Evolutionary conservation across 2,888 invertebrate species (phyloP).

Genomic region (Drosophila quinaria): DNA sequence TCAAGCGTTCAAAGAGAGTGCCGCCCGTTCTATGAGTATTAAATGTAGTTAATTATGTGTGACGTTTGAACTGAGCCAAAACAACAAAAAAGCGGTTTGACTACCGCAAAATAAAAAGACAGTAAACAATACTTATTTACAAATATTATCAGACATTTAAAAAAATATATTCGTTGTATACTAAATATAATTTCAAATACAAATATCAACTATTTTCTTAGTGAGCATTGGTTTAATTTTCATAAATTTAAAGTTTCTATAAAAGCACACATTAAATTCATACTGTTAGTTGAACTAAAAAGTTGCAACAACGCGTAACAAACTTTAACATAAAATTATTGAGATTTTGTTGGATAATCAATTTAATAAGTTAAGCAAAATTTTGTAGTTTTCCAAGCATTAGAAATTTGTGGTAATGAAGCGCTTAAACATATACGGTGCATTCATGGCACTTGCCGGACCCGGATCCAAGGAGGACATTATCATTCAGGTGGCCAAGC

Average conservation of each 20-base stretch:
- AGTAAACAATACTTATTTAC: not conserved
- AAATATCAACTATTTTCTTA: not conserved
- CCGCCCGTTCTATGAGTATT: conserved; percentile 21
- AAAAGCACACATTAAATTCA: not conserved
- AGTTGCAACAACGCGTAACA: conserved; percentile 4
- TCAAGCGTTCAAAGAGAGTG: conserved; percentile 45
- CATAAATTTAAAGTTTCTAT: not conserved
- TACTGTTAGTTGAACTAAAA: conserved; percentile 4
- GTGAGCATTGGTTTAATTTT: conserved; percentile 11
- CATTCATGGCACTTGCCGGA: conserved; percentile 25
- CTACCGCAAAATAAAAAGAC: not conserved
- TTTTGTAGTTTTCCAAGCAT: conserved; percentile 27
- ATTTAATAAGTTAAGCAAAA: conserved; percentile 14
- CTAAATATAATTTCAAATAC: not conserved
- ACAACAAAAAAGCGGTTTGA: conserved; percentile 11
- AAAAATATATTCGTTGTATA: not conserved
- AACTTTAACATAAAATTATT: conserved; percentile 1
- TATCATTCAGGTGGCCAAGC: conserved; percentile 46
- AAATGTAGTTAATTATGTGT: conserved; percentile 67
- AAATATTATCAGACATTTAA: not conserved
- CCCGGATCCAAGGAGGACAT: conserved; percentile 49
- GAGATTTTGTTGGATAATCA: not conserved
- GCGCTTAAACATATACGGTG: conserved; percentile 31
- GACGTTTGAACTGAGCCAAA: conserved; percentile 47
- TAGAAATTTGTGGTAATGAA: conserved; percentile 42